These are phyloP conservation scores for Hypanus sabinus DNA, from an alignment of 2,113 vertebrate species.

Conservation along the genomic window DNA sequence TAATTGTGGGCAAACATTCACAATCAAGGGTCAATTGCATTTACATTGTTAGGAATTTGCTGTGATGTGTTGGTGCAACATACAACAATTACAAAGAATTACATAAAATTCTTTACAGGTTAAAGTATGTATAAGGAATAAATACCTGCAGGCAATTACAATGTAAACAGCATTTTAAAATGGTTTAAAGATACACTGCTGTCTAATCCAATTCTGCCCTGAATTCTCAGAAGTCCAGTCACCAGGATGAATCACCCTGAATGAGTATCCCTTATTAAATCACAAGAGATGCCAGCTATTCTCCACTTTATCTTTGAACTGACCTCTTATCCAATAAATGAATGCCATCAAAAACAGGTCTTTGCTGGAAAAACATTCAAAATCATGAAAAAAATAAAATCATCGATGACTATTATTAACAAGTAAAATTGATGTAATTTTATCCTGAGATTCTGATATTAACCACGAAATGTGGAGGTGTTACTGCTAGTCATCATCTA, in stretches of 20 bases:
- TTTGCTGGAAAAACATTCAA: no score
- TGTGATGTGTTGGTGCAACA: no score
- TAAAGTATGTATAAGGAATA: no score
- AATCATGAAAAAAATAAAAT: not conserved
- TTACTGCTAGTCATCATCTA: not conserved
- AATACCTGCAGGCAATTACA: no score
- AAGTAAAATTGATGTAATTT: not conserved
- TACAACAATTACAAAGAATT: no score
- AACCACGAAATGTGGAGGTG: not conserved
- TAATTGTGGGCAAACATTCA: not conserved
- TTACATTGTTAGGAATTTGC: no score
- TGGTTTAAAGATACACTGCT: no score
- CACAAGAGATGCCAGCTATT: not conserved
- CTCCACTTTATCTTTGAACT: no score
- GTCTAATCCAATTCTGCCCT: not conserved
- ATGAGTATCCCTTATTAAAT: not conserved
- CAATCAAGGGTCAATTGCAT: not conserved
- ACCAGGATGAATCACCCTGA: not conserved
- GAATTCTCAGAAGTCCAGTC: not conserved
- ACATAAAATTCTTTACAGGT: no score
- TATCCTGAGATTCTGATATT: not conserved
- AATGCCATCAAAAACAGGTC: not conserved
- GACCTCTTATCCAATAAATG: not conserved
- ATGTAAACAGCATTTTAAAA: no score
- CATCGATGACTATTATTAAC: not conserved